Evolutionary conservation across 2,888 invertebrate species (phyloP), one percentile per base, ranked within the genome.

Genomic region (Thera britannica): DNA sequence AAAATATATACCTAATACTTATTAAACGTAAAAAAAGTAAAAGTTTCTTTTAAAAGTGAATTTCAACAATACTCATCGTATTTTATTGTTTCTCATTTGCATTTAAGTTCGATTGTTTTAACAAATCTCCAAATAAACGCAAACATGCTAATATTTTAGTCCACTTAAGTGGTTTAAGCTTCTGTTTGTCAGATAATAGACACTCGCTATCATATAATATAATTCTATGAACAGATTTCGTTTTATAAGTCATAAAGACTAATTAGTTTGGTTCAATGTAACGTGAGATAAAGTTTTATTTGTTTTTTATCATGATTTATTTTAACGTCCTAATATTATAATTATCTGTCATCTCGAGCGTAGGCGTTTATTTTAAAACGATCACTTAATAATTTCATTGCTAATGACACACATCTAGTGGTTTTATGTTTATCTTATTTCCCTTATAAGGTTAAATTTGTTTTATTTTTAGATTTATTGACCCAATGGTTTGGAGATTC

Each of bases 341-440:
- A 80, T 74, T 62, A 69, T 71, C 72, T 76, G 65, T 58, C 70
- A 80, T 82, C 80, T 71, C 46, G 62, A 56, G 76, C 71, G 85
- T 85, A 79, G 85, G 84, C 69, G 83, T 81, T 11, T 52, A 49
- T 81, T 84, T 81, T 78, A 81, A 73, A 81, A 58, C 52, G 73
- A 77, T 76, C 79, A 77, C 74, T 76, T 86, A 84, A 80, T 83
- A 88, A 89, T 83, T 83, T 83, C 73, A 78, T 80, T 77, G 79
- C 81, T 83, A 84, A 87, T 84, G 87, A 84, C 80, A 71, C 84
- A 83, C 83, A 79, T 79, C 80, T 72, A 79, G 75, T 83, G 86
- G 86, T 89, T 71, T 81, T 84, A 91, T 89, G 88, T 52, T 12
- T 9, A 46, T 63, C 38, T 65, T 56, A 79, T 77, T 85, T 85